Percentiles rank a stretch among this genome's conserved stretches.
These are phyloP conservation scores for Campoletis raptor DNA, from an alignment of 2,888 invertebrate species.

Conservation along the genomic window DNA sequence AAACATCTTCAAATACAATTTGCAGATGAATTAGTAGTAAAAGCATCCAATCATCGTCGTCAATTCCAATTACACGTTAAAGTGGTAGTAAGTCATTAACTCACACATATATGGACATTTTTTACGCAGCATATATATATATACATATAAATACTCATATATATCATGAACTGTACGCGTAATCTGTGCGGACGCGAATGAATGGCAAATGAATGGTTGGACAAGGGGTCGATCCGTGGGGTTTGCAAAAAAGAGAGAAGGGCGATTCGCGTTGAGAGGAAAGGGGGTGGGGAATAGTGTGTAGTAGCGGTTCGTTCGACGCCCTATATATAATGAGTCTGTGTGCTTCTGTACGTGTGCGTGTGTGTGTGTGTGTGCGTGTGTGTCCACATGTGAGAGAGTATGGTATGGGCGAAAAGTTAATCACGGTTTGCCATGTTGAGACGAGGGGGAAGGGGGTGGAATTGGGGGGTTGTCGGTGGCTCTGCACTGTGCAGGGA, in stretches of 20 bases:
- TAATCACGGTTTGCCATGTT: slow-evolving; percentile 85
- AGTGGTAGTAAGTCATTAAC: not conserved
- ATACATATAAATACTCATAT: slow-evolving; percentile 38
- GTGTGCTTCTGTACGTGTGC: too few species aligned
- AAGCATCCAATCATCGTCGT: not conserved
- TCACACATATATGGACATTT: not conserved
- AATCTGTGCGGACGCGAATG: slow-evolving; percentile 84
- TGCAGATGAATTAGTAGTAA: not conserved
- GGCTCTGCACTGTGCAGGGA: slow-evolving; percentile 71
- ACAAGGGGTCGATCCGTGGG: slow-evolving; percentile 52
- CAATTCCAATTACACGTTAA: not conserved
- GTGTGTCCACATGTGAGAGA: not conserved
- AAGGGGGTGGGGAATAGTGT: slow-evolving; percentile 75
- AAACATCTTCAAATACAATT: not conserved
- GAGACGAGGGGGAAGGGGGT: slow-evolving; percentile 71
- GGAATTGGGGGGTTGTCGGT: slow-evolving; percentile 74
- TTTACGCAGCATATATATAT: slow-evolving; percentile 4
- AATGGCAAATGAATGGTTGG: slow-evolving; percentile 84
- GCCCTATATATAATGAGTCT: slow-evolving; percentile 5
- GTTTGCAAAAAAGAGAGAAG: slow-evolving; percentile 37
- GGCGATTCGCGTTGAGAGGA: slow-evolving; percentile 4
- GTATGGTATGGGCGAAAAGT: slow-evolving; percentile 83
- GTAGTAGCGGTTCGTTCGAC: slow-evolving; percentile 68
- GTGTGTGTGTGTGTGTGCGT: not conserved
- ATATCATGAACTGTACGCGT: slow-evolving; percentile 71